Evolutionary conservation across 2,113 vertebrate species (phyloP), one percentile per base, ranked within the genome.

Genomic region (Dryoscopus gambensis): DNA sequence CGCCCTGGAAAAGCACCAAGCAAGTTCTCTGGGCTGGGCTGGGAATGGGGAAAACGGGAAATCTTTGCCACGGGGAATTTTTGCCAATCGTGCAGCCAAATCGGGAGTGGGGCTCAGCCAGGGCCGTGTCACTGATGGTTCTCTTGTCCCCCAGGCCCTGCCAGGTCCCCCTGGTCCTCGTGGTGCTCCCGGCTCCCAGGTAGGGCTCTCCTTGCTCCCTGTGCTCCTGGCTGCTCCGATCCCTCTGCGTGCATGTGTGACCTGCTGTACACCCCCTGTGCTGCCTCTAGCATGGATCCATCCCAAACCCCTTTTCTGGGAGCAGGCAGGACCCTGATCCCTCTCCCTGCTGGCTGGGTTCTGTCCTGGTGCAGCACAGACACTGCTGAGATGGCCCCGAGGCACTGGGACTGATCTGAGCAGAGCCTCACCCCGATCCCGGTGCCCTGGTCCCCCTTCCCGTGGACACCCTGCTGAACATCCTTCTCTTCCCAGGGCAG

Each of bases 101-200:
- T 0, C 8, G 35, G 57, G 7, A 42, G 30, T 11, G 18, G 25
- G 37, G 10, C 76, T 39, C 40, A 40, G 40, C 8, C 8, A 7
- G 42, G 44, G 62, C 68, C 31, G 59, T 0, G 3, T 18, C 0
- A 0, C 1, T 67, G 16, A 63, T 8, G 30, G 8, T 12, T 28
- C 37, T 95, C 28, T 90, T 52, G 33, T 90, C 21, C 44, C 35
- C 25, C 92, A 99, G 99, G 99, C 98, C 85, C 91, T 91, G n/a
- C 74, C 95, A 39, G 99, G 99, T 63, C 82, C 96, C 46, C 87
- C 93, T 6, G 98, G 99, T 83, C 98, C 98, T 28, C 98, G 96
- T 69, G 99, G 99, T 3, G 94, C 95, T 71, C 95, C 90, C 1
- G 99, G 99, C 60, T 97, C 97, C 63, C 98, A 98, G 98, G 99